phyloP scores from a whole-genome alignment of 1,140 invertebrate genomes.

The Araneus ventricosus region DNA sequence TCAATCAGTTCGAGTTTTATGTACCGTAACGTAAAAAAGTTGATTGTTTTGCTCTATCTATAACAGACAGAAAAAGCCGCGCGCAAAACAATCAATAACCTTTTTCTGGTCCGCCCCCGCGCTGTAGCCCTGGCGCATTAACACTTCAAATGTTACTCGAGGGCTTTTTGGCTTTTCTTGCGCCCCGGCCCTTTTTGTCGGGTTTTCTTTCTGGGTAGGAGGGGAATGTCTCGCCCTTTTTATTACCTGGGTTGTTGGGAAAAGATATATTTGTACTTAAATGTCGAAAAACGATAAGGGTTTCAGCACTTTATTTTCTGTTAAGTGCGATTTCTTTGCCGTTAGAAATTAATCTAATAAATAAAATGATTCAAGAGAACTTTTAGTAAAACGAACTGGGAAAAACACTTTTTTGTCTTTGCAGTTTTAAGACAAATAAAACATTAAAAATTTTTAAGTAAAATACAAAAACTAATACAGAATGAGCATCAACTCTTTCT shows the following conservation, averaged over 20 bases:
- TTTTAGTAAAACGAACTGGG: too few relatives aligned
- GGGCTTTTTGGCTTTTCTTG: background rate
- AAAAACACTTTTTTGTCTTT: too few relatives aligned
- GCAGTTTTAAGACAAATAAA: too few relatives aligned
- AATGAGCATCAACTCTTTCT: too few relatives aligned
- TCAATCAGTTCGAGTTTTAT: slow-evolving; percentile 49
- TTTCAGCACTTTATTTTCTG: too few relatives aligned
- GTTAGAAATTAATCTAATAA: too few relatives aligned
- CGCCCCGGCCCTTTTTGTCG: background rate
- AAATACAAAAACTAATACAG: too few relatives aligned
- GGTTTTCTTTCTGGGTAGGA: background rate
- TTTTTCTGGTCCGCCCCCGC: background rate
- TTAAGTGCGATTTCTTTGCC: too few relatives aligned
- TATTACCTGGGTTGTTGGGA: background rate
- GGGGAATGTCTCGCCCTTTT: background rate
- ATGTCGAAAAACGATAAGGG: background rate
- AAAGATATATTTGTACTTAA: slow-evolving; percentile 6
- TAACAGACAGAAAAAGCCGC: slow-evolving; percentile 51
- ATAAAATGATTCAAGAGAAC: too few relatives aligned
- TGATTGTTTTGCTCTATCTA: slow-evolving; percentile 62
- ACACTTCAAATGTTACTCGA: slow-evolving; percentile 47
- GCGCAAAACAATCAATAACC: slow-evolving; percentile 36
- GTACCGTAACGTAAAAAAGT: slow-evolving; percentile 35
- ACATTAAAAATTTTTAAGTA: too few relatives aligned
- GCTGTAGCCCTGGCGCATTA: slow-evolving; percentile 27